These are phyloP conservation scores for Strigamia transsilvanica DNA, from an alignment of 2,888 invertebrate genomes.

Conservation along the genomic window DNA sequence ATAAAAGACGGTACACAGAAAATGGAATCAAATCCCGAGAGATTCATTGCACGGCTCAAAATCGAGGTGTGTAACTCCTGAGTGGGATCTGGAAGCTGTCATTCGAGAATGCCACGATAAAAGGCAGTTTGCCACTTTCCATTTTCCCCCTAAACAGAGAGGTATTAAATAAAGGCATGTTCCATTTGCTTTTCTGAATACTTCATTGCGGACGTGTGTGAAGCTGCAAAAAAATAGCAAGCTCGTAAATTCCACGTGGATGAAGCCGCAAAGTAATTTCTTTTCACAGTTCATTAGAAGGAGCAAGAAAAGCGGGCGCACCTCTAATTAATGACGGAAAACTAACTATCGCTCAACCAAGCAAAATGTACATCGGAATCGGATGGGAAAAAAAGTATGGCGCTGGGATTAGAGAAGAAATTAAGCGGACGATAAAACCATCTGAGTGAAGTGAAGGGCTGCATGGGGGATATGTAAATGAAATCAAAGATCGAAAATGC, in stretches of 20 bases:
- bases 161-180: slow-evolving; percentile 33
- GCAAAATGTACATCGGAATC: background rate
- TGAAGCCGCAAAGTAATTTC: slow-evolving; percentile 33
- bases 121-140: background rate
- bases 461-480: background rate
- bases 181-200: slow-evolving; percentile 5
- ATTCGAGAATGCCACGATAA: background rate
- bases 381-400: background rate
- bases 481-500: slow-evolving; percentile 18
- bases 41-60: slow-evolving; percentile 39
- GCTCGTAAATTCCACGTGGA: slow-evolving; percentile 16
- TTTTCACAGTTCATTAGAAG: slow-evolving; percentile 29
- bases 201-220: background rate
- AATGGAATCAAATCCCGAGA: slow-evolving; percentile 13
- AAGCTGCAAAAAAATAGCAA: background rate
- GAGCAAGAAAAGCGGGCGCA: slow-evolving; percentile 18
- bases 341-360: background rate
- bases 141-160: background rate
- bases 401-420: background rate
- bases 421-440: background rate
- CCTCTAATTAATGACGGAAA: background rate
- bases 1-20: background rate
- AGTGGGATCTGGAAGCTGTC: slow-evolving; percentile 12
- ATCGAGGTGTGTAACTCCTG: background rate
- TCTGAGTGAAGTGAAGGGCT: background rate